Evolutionary conservation across 2,888 invertebrate species (phyloP), one percentile per base, ranked within the genome.

Genomic region (Drosophila limbata): DNA sequence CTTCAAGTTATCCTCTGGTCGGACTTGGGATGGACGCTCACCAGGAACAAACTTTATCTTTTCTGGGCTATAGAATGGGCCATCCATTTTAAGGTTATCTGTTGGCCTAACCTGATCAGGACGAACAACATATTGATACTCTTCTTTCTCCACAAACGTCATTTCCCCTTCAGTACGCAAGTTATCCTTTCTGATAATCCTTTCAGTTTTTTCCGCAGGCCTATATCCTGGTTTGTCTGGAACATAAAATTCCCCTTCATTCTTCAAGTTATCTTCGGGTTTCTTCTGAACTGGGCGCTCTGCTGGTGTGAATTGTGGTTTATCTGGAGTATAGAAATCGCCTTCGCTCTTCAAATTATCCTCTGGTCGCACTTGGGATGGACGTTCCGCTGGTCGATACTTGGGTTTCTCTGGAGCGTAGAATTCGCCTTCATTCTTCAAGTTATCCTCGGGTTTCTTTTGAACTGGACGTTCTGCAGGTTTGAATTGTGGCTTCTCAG

Each of bases 1-100:
- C 74, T 91, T 92, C 2, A 95, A 90, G 89, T 95, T 95, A 77
- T 95, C 95, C 82, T 94, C 93, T 52, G 94, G 95, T 83, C 92
- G 93, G 0, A 93, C 93, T 91, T 57, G 93, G 44, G 92, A 92
- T 1, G 88, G 84, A 53, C 73, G 81, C 69, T 94, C 94, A 11
- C 93, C 93, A 21, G 93, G 93, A n/a, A 91, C 91, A 77, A 92
- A 92, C 72, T 91, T 91, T 11, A 90, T 79, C 66, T 92, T 92
- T n/a, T 92, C 90, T 1, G 93, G 93, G 50, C 92, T 90, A 64
- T 94, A 93, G 66, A 95, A 94, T 2, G 94, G 93, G 8, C 94
- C 94, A 89, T 95, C 95, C 8, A 31, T 40, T 8, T 59, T 59
- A 19, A 59, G 19, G 9, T 59, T 59, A 21, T 59, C 59, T 3